These are phyloP conservation scores for Antechinus flavipes DNA, from an alignment of 2,113 vertebrate species.

Conservation along the genomic window DNA sequence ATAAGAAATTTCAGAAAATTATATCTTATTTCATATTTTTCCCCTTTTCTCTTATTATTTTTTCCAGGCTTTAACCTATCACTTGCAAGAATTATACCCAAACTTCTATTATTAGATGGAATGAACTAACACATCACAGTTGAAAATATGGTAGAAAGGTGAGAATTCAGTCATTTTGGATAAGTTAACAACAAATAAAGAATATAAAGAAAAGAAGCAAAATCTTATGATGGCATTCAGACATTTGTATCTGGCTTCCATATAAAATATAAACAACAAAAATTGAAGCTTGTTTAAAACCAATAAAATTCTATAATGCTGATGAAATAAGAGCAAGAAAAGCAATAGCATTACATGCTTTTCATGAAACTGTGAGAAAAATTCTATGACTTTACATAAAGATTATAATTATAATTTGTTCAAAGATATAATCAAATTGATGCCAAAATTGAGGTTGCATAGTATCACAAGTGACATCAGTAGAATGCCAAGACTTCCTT, in stretches of 20 bases:
- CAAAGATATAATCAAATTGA: neutral
- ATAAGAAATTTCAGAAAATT: neutral
- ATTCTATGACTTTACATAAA: neutral
- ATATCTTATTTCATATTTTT: neutral
- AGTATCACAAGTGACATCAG: neutral
- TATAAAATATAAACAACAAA: neutral
- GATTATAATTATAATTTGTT: neutral
- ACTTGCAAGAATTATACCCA: neutral
- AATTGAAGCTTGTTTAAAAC: neutral
- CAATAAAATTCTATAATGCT: neutral
- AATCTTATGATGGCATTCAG: neutral
- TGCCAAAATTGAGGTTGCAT: neutral
- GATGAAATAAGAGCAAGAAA: neutral
- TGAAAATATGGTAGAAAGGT: neutral
- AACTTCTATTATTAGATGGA: neutral
- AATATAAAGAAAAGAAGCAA: neutral
- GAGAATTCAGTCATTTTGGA: neutral
- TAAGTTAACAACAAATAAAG: neutral
- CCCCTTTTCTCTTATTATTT: neutral
- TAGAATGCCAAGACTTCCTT: neutral
- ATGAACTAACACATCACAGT: neutral
- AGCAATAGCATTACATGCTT: neutral
- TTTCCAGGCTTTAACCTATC: neutral
- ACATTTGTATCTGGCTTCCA: neutral
- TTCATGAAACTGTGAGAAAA: neutral